Conservation (phyloP, 2,113 vertebrate genomes). For the Antechinus flavipes region DNA sequence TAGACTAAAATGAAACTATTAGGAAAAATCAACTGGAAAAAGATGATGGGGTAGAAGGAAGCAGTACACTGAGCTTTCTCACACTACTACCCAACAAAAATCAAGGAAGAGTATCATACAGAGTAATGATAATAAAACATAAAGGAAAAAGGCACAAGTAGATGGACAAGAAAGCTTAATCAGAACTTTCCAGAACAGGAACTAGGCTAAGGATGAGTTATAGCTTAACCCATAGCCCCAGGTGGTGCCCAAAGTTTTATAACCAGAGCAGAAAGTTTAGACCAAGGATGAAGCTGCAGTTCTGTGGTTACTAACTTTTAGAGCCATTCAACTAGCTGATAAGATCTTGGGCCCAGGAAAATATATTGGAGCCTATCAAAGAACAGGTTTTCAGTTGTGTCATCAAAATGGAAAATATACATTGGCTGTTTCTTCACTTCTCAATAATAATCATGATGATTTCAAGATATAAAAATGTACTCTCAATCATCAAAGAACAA, state of each 20-base stretch:
- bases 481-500: conserved; percentile 27
- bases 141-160: background rate
- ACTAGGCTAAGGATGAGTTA: background rate
- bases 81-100: background rate
- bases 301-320: background rate
- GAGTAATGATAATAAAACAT: background rate
- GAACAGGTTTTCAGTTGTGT: background rate
- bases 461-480: background rate
- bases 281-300: background rate
- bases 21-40: background rate
- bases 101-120: background rate
- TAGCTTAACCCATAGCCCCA: background rate
- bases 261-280: background rate
- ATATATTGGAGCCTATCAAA: background rate
- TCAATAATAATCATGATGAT: background rate
- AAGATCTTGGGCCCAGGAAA: background rate
- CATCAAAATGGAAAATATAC: background rate
- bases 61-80: background rate
- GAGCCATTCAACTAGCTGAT: background rate
- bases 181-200: background rate
- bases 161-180: background rate
- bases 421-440: background rate
- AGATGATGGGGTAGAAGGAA: background rate
- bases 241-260: background rate
- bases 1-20: background rate